These are phyloP conservation scores for Eutolmus rufibarbis DNA, from an alignment of 2,888 invertebrate species.

Conservation along the genomic window DNA sequence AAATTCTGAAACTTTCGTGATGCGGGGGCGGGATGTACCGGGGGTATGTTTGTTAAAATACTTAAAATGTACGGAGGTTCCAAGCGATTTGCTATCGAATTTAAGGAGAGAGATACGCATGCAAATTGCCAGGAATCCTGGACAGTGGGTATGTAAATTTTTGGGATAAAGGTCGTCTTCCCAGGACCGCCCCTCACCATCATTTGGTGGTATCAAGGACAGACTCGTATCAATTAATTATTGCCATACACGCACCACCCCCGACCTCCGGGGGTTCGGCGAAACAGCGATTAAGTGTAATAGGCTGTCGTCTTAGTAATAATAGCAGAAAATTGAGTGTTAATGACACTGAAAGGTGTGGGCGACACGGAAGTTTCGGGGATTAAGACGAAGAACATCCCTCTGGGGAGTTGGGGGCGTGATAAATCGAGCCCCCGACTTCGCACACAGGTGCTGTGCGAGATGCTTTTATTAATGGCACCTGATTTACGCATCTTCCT, in stretches of 20 bases:
- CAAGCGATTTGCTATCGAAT: background rate
- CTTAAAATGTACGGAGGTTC: background rate
- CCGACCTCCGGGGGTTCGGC: background rate
- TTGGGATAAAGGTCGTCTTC: background rate
- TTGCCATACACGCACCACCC: background rate
- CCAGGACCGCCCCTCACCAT: background rate
- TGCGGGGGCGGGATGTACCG: background rate
- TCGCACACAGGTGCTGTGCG: background rate
- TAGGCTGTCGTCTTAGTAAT: conserved; percentile 7
- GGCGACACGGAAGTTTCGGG: background rate
- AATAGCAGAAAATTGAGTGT: conserved; percentile 13
- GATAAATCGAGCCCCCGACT: background rate
- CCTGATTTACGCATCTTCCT: conserved; percentile 7
- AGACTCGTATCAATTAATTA: conserved; percentile 1
- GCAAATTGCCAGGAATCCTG: background rate
- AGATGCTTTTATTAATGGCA: conserved; percentile 14
- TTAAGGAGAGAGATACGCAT: background rate
- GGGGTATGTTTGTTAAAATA: background rate
- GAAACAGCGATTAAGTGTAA: conserved; percentile 12
- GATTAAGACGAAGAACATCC: background rate
- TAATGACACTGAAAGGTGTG: background rate
- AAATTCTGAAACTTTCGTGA: background rate
- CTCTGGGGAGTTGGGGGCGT: background rate
- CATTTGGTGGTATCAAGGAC: background rate
- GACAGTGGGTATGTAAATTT: background rate